Evolutionary conservation across 2,797 vertebrate genomes (phyloP), one percentile per base, ranked within the genome.

Genomic region (Myioborus melanocephalus): DNA sequence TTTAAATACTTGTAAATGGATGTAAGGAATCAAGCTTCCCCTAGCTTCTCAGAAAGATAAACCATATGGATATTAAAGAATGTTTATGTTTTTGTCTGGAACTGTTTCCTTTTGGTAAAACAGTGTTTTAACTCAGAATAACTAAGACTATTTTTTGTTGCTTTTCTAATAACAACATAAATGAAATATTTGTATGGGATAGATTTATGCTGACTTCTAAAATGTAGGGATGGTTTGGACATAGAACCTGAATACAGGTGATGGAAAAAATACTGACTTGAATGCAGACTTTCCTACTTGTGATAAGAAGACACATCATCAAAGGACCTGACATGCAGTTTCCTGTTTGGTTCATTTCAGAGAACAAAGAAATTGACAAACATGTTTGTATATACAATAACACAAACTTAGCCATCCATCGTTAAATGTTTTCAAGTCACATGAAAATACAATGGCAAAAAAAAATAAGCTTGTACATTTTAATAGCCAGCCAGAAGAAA

Each of bases 261-360:
- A 43, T 30, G 17, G 50, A 68, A 85, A 81, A 93, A 49, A 39
- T 8, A 34, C 57, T 43, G 69, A 75, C 47, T 80, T 39, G 79
- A 73, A 44, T 41, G 21, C 37, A 85, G 30, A 52, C 60, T 79
- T 94, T 83, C 61, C 69, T 90, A 21, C 65, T 84, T 86, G 12
- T 60, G 21, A 73, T 73, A 70, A 80, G 66, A 79, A 17, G 19
- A 30, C 16, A 57, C 26, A 61, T 56, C 43, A 73, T 32, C 6
- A 30, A 43, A 27, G 84, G 80, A 57, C 16, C 66, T 78, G 81
- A 53, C 11, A 24, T 43, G 39, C 9, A 68, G 15, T 64, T 97
- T 96, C 83, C 90, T 96, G 59, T 94, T 92, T 63, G 15, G 34
- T 79, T 83, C n/a, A 82, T 93, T 96, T 95, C 71, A 87, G 81